Percentiles rank a stretch among this genome's conserved stretches.
phyloP scores from a whole-genome alignment of 2,888 invertebrate species.

The Carcina quercana region DNA sequence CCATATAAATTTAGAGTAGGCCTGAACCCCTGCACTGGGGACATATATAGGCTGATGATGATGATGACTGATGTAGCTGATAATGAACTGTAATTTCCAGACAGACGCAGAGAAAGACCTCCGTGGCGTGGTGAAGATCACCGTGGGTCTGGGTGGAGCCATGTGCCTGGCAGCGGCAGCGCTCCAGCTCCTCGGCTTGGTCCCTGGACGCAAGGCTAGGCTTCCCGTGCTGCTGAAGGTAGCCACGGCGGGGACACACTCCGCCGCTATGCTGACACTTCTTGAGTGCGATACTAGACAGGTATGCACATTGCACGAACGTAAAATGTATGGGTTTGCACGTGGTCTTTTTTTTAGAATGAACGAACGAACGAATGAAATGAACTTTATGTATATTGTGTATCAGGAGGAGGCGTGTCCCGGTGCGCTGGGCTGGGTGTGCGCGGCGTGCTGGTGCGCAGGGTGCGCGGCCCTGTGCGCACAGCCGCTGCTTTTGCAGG shows the following conservation, averaged over 20 bases:
- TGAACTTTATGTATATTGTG: no score
- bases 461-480: slow-evolving; percentile 82
- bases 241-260: slow-evolving; percentile 54
- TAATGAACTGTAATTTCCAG: no score
- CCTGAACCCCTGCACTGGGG: no score
- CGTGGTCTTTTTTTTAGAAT: not conserved
- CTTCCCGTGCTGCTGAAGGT: slow-evolving; percentile 48
- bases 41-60: no score
- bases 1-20: no score
- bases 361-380: no score
- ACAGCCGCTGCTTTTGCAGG: slow-evolving; percentile 80
- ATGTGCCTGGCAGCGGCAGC: slow-evolving; percentile 56
- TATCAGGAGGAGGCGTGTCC: slow-evolving; percentile 53
- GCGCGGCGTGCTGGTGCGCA: slow-evolving; percentile 79
- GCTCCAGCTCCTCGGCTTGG: slow-evolving; percentile 45
- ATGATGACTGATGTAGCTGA: no score
- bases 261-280: slow-evolving; percentile 49
- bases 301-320: no score
- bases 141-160: slow-evolving; percentile 52
- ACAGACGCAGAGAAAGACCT: slow-evolving; percentile 58
- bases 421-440: slow-evolving; percentile 80
- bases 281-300: slow-evolving; percentile 56
- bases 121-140: slow-evolving; percentile 52
- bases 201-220: slow-evolving; percentile 36
- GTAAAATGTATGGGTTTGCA: slow-evolving; percentile 1